Base-by-base conservation (phyloP, 2,888 invertebrate species). In the Noctua fimbriata region DNA sequence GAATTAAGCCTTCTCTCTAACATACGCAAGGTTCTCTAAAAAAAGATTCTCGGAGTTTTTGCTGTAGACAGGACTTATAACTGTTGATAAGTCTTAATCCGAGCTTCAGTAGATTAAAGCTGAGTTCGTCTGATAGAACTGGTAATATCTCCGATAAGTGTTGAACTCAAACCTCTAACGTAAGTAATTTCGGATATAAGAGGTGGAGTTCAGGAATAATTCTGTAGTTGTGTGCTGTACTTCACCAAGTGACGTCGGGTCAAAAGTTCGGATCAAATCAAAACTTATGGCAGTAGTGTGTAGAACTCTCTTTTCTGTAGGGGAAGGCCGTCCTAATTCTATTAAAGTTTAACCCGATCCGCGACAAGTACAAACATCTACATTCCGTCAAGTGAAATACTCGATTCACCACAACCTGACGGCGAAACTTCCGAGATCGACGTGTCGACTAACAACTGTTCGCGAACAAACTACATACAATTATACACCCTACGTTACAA, bases 381-480 rank as follows among this genome's bases (percentile, higher is more conserved):
- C 92, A 94, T 93, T 91, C 90, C 90, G 81, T 88, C 87, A 90
- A 91, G 89, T 92, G 90, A 92, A 92, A 93, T 92, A 93, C 92
- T 92, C 90, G 88, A 93, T 93, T 92, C 91, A 91, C 94, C 93
- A 89, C 94, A 94, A 92, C 92, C 93, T 93, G 93, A 92, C 93
- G 92, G 88, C 79, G 88, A 94, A 94, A 88, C 92, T 94, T 94
- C 90, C 88, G 87, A 93, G 90, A 93, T 93, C 93, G 92, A 94
- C 94, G 91, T 93, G 92, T 93, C 93, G 92, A 91, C 93, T 91
- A 92, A 92, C 93, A 94, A 93, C 91, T 93, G 93, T 92, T 93
- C 92, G 89, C 89, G 89, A 85, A 82, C 75, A 76, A 82, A 85
- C 85, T 84, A 90, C 92, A 91, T 80, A 82, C 92, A 91, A 94